Evolutionary conservation across 2,888 invertebrate genomes (phyloP).

Genomic region (Blomia tropicalis): DNA sequence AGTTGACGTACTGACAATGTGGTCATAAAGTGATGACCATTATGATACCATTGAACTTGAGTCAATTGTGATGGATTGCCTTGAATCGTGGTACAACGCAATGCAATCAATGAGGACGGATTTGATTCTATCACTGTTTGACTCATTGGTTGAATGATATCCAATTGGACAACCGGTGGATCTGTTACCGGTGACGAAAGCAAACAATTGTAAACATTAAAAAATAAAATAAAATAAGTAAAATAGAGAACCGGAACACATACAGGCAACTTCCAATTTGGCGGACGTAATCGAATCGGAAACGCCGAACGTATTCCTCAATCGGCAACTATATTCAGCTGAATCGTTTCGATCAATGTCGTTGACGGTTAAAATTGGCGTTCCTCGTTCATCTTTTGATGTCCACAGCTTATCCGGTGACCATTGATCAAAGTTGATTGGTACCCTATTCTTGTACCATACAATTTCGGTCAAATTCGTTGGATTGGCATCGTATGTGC

Average conservation of each 20-base stretch:
- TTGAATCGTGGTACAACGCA: constrained; percentile 58
- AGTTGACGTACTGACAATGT: not conserved
- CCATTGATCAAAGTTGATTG: constrained; percentile 32
- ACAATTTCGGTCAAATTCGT: constrained; percentile 54
- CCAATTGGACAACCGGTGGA: constrained; percentile 31
- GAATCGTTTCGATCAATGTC: constrained; percentile 59
- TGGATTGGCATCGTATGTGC: constrained; percentile 72
- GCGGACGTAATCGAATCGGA: constrained; percentile 56
- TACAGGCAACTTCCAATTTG: constrained; percentile 64
- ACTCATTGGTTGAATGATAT: constrained; percentile 41
- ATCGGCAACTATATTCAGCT: constrained; percentile 65
- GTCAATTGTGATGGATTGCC: constrained; percentile 54
- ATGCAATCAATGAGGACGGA: constrained; percentile 63
- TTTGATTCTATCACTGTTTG: constrained; percentile 42
- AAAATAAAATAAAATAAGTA: not conserved
- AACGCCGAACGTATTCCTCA: constrained; percentile 61
- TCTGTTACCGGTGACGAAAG: constrained; percentile 27
- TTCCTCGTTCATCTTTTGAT: constrained; percentile 49
- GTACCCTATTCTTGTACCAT: constrained; percentile 43
- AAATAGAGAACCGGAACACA: constrained; percentile 39
- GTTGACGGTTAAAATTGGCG: constrained; percentile 55
- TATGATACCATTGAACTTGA: constrained; percentile 74
- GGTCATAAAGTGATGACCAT: constrained; percentile 43
- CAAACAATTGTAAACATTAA: not conserved
- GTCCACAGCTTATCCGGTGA: constrained; percentile 7